Conservation (phyloP, 2,113 vertebrate species). For the Cnemophilus loriae region DNA sequence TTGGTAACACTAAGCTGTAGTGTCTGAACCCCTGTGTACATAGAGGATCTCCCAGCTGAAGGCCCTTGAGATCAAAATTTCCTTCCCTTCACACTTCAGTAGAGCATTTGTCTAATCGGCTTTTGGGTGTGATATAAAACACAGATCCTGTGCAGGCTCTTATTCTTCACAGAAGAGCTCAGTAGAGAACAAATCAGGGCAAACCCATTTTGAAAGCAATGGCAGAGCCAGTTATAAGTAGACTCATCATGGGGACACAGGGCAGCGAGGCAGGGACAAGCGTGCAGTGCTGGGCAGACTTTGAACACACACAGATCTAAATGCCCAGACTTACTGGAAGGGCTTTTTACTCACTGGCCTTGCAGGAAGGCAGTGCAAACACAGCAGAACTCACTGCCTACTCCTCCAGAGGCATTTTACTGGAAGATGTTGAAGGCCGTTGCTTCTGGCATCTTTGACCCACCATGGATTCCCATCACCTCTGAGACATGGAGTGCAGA, state of each 20-base stretch:
- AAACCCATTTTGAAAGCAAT: not conserved
- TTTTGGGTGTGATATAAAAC: not conserved
- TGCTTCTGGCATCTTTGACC: not conserved
- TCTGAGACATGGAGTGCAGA: not conserved
- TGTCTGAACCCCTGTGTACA: fast-evolving
- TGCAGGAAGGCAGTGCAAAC: not conserved
- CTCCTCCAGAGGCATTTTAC: not conserved
- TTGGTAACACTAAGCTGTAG: not conserved
- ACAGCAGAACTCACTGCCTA: not conserved
- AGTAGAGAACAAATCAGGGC: not conserved
- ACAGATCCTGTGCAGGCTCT: not conserved
- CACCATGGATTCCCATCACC: not conserved
- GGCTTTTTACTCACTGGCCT: not conserved
- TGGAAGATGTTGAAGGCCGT: not conserved
- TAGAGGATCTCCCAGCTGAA: not conserved
- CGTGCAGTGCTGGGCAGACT: not conserved
- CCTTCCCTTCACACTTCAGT: not conserved
- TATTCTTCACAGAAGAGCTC: not conserved
- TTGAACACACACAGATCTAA: fast-evolving
- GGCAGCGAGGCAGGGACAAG: not conserved
- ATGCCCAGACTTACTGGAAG: not conserved
- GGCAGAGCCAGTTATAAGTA: not conserved
- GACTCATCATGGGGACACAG: fast-evolving
- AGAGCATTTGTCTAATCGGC: not conserved
- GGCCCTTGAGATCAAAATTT: not conserved